Conservation (phyloP, 1,140 invertebrate species). For the Ceratina australensis region DNA sequence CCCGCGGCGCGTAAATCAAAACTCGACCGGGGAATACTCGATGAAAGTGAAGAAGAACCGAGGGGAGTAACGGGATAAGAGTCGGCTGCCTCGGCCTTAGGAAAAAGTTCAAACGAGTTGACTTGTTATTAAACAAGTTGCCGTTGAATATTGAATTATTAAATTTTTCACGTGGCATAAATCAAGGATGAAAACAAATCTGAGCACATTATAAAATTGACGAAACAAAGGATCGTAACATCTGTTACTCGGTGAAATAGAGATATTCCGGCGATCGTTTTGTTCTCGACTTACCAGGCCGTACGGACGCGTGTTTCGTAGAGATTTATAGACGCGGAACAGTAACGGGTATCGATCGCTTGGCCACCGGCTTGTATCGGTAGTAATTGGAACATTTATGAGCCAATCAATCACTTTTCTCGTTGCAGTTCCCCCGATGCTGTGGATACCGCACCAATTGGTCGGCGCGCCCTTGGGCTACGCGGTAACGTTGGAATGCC, state of each 20-base stretch:
- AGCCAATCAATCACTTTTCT: constrained; percentile 74
- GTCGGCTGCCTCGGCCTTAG: no score
- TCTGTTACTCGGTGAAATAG: background rate
- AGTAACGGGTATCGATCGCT: constrained; percentile 62
- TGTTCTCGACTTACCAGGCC: background rate
- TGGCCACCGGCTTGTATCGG: constrained; percentile 65
- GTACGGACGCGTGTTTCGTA: no score
- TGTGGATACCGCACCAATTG: constrained; percentile 94
- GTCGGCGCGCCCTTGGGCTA: constrained; percentile 90
- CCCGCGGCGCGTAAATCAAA: constrained; percentile 14
- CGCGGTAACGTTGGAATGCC: constrained; percentile 92
- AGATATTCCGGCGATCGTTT: background rate
- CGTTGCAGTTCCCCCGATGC: constrained; percentile 91
- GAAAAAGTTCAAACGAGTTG: background rate
- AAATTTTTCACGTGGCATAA: background rate
- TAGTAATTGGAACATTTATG: constrained; percentile 76
- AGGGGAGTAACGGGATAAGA: background rate
- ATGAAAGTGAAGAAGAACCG: background rate
- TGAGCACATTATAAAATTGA: no score
- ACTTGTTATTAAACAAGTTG: no score
- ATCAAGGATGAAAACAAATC: no score
- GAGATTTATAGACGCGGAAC: constrained; percentile 71
- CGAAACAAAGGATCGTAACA: background rate
- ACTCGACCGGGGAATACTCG: background rate
- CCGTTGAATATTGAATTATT: no score